Evolutionary conservation across 2,113 vertebrate species (phyloP).

Genomic region (Mesocricetus auratus): DNA sequence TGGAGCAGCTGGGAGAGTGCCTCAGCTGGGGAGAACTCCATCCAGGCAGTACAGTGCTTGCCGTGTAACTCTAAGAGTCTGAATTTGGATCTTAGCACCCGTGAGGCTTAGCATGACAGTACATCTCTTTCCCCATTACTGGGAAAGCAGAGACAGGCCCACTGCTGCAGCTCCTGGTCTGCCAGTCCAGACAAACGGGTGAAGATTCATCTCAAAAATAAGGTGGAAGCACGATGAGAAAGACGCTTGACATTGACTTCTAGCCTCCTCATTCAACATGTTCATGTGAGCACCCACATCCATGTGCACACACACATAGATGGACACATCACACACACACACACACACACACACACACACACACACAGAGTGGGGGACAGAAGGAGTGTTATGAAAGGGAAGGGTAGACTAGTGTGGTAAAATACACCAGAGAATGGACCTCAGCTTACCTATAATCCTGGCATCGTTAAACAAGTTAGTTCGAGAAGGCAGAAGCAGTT

Average conservation of each 20-base stretch:
- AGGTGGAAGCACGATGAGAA: too few species aligned
- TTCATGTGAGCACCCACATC: not conserved
- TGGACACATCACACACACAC: not conserved
- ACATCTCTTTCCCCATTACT: not conserved
- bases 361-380: not conserved
- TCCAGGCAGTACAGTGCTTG: too few species aligned
- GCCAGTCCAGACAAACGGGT: not conserved
- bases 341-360: not conserved
- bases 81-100: not conserved
- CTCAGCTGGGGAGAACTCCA: not conserved
- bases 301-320: not conserved
- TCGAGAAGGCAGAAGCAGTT: not conserved
- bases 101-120: not conserved
- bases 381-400: not conserved
- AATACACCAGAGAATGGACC: not conserved
- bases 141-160: not conserved
- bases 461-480: not conserved
- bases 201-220: not conserved
- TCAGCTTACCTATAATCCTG: not conserved
- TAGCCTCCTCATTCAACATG: not conserved
- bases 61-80: too few species aligned
- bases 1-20: not conserved
- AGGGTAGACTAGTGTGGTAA: not conserved
- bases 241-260: not conserved
- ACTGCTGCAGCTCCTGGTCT: not conserved